Conservation (phyloP, 2,797 vertebrate genomes). For the Staurois parvus region DNA sequence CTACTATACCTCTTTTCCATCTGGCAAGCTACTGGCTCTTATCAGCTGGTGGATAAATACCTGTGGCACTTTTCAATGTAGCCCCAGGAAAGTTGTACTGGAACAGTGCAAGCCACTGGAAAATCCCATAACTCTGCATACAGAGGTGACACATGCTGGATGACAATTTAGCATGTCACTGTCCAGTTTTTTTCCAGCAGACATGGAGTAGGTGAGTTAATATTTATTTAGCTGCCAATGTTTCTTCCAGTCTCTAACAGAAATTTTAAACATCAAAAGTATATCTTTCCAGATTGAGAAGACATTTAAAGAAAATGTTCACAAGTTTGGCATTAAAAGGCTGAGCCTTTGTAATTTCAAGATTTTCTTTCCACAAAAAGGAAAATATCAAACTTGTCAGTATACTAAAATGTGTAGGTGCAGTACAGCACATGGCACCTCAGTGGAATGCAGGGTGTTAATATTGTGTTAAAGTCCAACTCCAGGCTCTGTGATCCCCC, state of each 20-base stretch:
- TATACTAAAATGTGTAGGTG: too few relatives aligned
- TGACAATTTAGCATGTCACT: slow-evolving; percentile 6
- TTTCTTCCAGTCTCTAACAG: slow-evolving; percentile 44
- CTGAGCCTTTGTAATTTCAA: slow-evolving; percentile 8
- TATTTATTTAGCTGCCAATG: slow-evolving; percentile 41
- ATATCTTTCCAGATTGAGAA: slow-evolving; percentile 39
- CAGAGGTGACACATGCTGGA: slow-evolving; percentile 23
- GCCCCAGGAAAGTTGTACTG: neutral
- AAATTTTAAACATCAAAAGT: slow-evolving; percentile 39
- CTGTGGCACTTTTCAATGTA: neutral
- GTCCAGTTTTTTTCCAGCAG: slow-evolving; percentile 36
- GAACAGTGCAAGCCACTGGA: slow-evolving; percentile 5
- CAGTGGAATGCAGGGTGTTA: too few relatives aligned
- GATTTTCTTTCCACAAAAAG: neutral
- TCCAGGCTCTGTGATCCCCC: too few relatives aligned
- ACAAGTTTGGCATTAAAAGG: slow-evolving; percentile 20
- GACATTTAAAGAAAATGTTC: slow-evolving; percentile 14
- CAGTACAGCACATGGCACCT: too few relatives aligned
- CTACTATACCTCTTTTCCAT: neutral
- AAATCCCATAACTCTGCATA: slow-evolving; percentile 7
- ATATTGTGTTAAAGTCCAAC: too few relatives aligned
- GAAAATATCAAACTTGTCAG: neutral
- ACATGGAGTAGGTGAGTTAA: slow-evolving; percentile 42
- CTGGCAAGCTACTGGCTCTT: neutral
- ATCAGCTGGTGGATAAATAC: neutral